Conservation (phyloP, 2,113 vertebrate genomes). For the Sterna hirundo region DNA sequence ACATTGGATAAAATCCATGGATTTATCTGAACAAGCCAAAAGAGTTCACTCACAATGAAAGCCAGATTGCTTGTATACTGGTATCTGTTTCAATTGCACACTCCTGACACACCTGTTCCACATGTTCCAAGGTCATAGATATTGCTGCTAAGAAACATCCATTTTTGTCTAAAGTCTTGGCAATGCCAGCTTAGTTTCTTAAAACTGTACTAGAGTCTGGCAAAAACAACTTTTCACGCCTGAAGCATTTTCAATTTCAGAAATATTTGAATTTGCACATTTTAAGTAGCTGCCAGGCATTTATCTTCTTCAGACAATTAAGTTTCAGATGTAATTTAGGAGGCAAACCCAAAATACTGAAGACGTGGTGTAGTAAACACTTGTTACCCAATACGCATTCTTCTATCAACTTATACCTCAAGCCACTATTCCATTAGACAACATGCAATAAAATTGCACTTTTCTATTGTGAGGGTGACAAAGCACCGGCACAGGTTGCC, state of each 20-base stretch:
- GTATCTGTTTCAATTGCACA: not conserved
- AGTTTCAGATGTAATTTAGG: not conserved
- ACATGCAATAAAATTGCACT: not conserved
- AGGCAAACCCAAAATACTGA: not conserved
- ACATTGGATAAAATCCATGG: not conserved
- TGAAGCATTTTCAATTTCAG: not conserved
- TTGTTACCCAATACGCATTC: not conserved
- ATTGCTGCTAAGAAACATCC: not conserved
- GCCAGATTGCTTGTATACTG: not conserved
- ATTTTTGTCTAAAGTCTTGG: not conserved
- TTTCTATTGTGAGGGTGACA: not conserved
- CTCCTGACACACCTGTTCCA: not conserved
- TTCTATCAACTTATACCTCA: not conserved
- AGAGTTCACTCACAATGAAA: not conserved
- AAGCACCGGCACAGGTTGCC: not conserved
- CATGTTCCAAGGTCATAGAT: not conserved
- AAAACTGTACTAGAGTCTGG: not conserved
- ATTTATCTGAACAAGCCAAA: not conserved
- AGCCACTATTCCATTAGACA: not conserved
- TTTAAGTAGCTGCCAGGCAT: not conserved
- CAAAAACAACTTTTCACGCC: not conserved
- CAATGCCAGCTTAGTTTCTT: not conserved
- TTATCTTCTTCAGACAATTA: not conserved
- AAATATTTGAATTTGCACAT: not conserved
- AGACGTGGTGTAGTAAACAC: not conserved